Evolutionary conservation across 1,140 invertebrate genomes (phyloP), one percentile per base, ranked within the genome.

Genomic region (Vanessa atalanta): DNA sequence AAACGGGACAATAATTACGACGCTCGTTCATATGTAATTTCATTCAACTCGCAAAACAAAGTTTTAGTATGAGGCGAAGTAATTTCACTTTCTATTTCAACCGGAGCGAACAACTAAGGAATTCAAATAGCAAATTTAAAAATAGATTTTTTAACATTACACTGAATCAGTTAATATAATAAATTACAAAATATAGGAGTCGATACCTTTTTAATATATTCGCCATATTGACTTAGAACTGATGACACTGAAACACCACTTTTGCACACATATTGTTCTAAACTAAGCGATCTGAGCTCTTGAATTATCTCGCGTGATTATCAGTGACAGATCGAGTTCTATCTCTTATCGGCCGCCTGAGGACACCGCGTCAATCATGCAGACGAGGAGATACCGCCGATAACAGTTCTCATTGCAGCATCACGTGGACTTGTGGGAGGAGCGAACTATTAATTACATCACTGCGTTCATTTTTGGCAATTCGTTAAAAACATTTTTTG

Each of bases 321-420:
- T 90, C 88, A 81, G 78, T 87, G 86, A 89, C 83, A 89, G 84
- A 86, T 89, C 83, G 85, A 75, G 76, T 77, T 79, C 76, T 88
- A 85, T 89, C 85, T 73, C 63, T 55, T 68, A 73, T 85, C 70
- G 37, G 48, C 47, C 79, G 87, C 86, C 83, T 87, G 77, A 72
- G 77, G 86, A 89, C 83, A 87, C 85, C 86, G 87, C 81, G 87
- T 90, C 88, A 89, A 88, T 89, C 88, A 88, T 80, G 65, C 65
- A 65, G 79, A 75, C 70, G 26, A 65, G 64, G 57, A 83, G 79
- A 82, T 82, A 80, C 75, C 51, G 73, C 6, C 20, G 57, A 64
- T 72, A 37, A 37, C 13, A 37, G 13, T 37, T 79, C 71, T 75
- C 78, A 70, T 74, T 81, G 74, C 65, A 72, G 57, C 71, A 71